Percentiles rank a stretch among this genome's conserved stretches.
phyloP scores from a whole-genome alignment of 2,797 vertebrate species.

The Tarsius wallacei region DNA sequence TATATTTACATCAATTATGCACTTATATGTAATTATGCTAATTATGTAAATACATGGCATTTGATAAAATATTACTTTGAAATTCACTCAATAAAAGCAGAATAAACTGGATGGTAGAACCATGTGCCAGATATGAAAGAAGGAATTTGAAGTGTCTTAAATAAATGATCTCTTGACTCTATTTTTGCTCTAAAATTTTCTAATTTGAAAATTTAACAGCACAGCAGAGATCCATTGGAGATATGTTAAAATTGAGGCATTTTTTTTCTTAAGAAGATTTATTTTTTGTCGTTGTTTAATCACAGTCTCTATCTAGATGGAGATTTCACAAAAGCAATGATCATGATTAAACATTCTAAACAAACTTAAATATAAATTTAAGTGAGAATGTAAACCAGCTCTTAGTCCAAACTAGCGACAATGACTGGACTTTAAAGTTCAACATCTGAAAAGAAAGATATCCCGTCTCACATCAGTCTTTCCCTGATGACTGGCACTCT shows the following conservation, averaged over 20 bases:
- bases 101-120: conserved; percentile 36
- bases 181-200: conserved; percentile 54
- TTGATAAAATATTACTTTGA: conserved; percentile 73
- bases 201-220: conserved; percentile 65
- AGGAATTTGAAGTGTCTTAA: conserved; percentile 50
- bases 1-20: conserved; percentile 82
- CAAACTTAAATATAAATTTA: not conserved
- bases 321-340: conserved; percentile 6
- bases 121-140: conserved; percentile 41
- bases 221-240: not conserved
- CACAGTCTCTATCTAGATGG: not conserved
- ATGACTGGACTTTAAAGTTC: not conserved
- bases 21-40: conserved; percentile 83
- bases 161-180: conserved; percentile 9
- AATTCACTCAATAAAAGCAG: conserved; percentile 73
- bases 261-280: not conserved
- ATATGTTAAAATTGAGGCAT: conserved; percentile 51
- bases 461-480: not conserved
- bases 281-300: not conserved
- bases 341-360: conserved; percentile 39
- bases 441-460: not conserved
- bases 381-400: not conserved
- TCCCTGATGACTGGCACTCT: not conserved
- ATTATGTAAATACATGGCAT: conserved; percentile 84
- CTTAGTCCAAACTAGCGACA: conserved; percentile 13